A percentile compares a stretch with the other conserved stretches of the same genome.
Conservation (phyloP, 2,888 invertebrate species). For the Drosophila mimica region DNA sequence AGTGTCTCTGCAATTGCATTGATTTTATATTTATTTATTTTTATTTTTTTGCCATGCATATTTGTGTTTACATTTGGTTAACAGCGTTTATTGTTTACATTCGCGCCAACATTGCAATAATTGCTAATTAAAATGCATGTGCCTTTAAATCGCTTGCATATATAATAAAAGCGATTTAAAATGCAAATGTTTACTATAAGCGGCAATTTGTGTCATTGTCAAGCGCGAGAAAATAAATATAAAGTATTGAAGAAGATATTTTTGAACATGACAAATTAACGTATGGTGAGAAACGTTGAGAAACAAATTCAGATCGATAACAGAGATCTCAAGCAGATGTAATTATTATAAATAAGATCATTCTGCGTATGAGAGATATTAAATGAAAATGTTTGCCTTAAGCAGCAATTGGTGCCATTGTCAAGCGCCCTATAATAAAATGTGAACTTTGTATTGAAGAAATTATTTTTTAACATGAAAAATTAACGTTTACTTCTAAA, state of each 20-base stretch:
- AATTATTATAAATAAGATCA: background rate
- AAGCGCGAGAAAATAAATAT: background rate
- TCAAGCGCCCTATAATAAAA: background rate
- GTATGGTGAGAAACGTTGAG: background rate
- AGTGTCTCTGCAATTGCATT: constrained; percentile 70
- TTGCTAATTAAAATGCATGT: constrained; percentile 53
- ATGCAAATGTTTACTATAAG: background rate
- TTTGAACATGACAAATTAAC: background rate
- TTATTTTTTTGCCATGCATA: constrained; percentile 44
- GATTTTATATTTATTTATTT: constrained; percentile 56
- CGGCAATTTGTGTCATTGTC: background rate
- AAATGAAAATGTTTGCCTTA: background rate
- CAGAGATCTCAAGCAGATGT: background rate
- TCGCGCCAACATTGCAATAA: constrained; percentile 45
- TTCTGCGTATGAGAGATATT: background rate
- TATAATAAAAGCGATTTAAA: constrained; percentile 10
- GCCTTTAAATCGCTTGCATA: constrained; percentile 32
- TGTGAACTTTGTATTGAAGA: background rate
- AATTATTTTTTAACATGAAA: background rate
- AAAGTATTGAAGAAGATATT: background rate
- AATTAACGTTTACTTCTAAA: background rate
- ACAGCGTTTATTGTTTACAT: constrained; percentile 46
- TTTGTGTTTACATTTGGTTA: constrained; percentile 68
- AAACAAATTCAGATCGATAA: background rate
- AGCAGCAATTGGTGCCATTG: background rate